Evolutionary conservation across 2,888 invertebrate genomes (phyloP).

Genomic region (Mythimna impura): DNA sequence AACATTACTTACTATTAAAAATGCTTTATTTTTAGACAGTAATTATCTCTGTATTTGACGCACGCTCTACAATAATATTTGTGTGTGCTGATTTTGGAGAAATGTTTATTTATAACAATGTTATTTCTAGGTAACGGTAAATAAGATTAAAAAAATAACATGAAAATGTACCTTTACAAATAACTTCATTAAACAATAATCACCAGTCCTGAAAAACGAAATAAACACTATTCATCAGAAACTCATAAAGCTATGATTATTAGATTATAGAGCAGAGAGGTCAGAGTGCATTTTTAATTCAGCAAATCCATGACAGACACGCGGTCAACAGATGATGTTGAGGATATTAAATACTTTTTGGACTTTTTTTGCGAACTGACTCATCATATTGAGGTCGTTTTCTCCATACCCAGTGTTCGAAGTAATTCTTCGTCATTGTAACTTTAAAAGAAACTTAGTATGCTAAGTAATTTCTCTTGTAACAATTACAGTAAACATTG

Average conservation of each 20-base stretch:
- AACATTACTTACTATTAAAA: neutral
- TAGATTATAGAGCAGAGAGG: slow-evolving; percentile 6
- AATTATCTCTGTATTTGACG: slow-evolving; percentile 43
- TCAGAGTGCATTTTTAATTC: slow-evolving; percentile 21
- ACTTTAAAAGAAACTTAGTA: slow-evolving; percentile 60
- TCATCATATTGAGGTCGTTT: slow-evolving; percentile 63
- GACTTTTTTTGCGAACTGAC: slow-evolving; percentile 41
- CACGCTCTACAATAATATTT: slow-evolving; percentile 46
- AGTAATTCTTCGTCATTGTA: slow-evolving; percentile 54
- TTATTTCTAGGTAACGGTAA: slow-evolving; percentile 11
- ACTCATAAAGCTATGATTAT: neutral
- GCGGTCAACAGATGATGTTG: slow-evolving; percentile 46
- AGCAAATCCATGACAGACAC: slow-evolving; percentile 17
- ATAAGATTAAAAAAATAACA: neutral
- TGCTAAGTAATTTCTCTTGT: slow-evolving; percentile 76
- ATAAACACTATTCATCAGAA: neutral
- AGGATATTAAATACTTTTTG: slow-evolving; percentile 27
- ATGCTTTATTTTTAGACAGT: slow-evolving; percentile 37
- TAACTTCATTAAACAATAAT: neutral
- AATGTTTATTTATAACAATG: slow-evolving; percentile 13
- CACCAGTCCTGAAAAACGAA: neutral
- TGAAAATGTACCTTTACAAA: neutral
- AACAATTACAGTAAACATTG: slow-evolving; percentile 65
- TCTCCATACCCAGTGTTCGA: slow-evolving; percentile 52
- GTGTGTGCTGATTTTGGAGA: slow-evolving; percentile 19